Percentiles rank a stretch among this genome's conserved stretches.
phyloP scores from a whole-genome alignment of 2,888 invertebrate genomes.

The Chalcis sispes region DNA sequence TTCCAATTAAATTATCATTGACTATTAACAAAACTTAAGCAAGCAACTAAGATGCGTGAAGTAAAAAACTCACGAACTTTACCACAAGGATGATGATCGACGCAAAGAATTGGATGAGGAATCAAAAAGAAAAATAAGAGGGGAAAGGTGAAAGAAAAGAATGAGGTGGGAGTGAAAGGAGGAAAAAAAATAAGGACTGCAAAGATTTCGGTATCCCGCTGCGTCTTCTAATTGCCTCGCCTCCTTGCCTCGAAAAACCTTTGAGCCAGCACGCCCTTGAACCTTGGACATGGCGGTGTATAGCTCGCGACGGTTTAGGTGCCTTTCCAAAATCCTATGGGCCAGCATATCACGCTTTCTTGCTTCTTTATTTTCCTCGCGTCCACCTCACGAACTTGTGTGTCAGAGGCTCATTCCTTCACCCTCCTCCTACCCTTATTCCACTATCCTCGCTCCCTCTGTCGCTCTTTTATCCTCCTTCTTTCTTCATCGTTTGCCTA shows the following conservation, averaged over 20 bases:
- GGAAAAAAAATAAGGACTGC: constrained; percentile 63
- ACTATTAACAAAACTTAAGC: not conserved
- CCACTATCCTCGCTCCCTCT: too few species aligned
- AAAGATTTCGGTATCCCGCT: constrained; percentile 74
- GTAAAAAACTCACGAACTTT: constrained; percentile 4
- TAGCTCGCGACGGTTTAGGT: constrained; percentile 60
- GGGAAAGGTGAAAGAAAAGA: not conserved
- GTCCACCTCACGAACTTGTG: too few species aligned
- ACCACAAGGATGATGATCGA: constrained; percentile 6
- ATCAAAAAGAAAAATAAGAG: not conserved
- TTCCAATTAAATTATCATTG: constrained; percentile 26
- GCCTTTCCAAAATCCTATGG: constrained; percentile 65
- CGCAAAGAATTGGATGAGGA: not conserved
- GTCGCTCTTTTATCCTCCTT: too few species aligned
- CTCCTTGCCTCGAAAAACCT: constrained; percentile 65
- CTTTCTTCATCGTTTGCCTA: constrained; percentile 1
- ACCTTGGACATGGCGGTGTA: constrained; percentile 63
- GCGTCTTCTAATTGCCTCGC: constrained; percentile 74
- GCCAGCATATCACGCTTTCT: constrained; percentile 46
- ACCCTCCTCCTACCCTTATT: too few species aligned
- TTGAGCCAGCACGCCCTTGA: constrained; percentile 70
- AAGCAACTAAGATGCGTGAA: not conserved
- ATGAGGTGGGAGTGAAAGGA: constrained; percentile 44
- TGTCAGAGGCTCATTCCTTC: too few species aligned
- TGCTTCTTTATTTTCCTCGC: not conserved